phyloP scores from a whole-genome alignment of 2,797 vertebrate species.

The Malurus leucopterus region DNA sequence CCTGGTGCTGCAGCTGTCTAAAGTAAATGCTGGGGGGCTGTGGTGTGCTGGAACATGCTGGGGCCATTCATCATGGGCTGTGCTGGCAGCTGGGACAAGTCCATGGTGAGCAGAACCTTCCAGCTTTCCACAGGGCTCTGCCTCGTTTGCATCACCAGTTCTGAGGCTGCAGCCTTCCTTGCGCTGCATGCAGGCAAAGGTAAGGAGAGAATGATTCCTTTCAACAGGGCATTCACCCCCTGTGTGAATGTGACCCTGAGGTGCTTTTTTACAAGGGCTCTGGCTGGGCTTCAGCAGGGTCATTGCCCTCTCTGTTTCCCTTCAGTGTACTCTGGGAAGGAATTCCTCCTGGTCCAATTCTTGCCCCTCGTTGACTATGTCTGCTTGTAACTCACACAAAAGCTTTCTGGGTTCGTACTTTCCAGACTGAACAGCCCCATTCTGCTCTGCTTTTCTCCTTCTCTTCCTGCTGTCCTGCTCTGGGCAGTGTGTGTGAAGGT shows the following conservation, averaged over 20 bases:
- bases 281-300: not conserved
- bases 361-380: not conserved
- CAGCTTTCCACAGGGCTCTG: not conserved
- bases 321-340: not conserved
- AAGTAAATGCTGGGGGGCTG: conserved; percentile 1
- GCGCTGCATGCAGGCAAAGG: not conserved
- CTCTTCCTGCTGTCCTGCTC: not conserved
- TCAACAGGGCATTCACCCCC: not conserved
- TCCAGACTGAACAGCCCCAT: not conserved
- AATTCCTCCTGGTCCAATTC: not conserved
- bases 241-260: not conserved
- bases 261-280: not conserved
- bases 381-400: not conserved
- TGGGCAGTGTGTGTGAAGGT: not conserved
- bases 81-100: not conserved
- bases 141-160: not conserved
- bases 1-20: not conserved
- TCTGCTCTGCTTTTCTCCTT: not conserved
- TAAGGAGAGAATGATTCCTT: not conserved
- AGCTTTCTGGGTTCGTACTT: not conserved
- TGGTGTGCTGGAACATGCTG: not conserved
- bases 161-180: not conserved
- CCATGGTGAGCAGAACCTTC: not conserved
- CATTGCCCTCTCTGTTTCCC: not conserved
- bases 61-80: not conserved